Evolutionary conservation across 2,888 invertebrate species (phyloP), one percentile per base, ranked within the genome.

Genomic region (Portevinia maculata): DNA sequence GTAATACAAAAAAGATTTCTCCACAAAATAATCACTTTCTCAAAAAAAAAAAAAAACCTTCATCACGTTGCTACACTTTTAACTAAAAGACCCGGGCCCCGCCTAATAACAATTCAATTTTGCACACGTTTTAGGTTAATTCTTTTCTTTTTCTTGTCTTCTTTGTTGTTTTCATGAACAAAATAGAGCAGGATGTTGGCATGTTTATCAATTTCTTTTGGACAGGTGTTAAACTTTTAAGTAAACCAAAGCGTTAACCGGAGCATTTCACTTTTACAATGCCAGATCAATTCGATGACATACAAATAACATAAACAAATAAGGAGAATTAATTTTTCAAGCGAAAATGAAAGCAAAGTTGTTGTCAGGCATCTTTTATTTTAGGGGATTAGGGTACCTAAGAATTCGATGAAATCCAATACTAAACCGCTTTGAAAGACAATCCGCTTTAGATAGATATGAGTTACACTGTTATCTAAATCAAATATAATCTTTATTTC

Each of bases 321-420:
- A 46, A 32, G 13, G 9, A 4, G 30, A 64, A 44, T 37, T 41
- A 9, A 57, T 53, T 59, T 74, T 41, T 9, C 11, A 39, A 70
- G 64, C 81, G 70, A 81, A 81, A 81, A 81, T 70, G 76, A 81
- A 81, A 81, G 79, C 57, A 69, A 79, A 69, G 32, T 60, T 60
- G 65, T 34, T 73, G 73, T n/a, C n/a, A n/a, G n/a, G n/a, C n/a
- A n/a, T n/a, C n/a, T n/a, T n/a, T n/a, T n/a, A n/a, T n/a, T n/a
- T n/a, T n/a, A n/a, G n/a, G n/a, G n/a, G n/a, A n/a, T n/a, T n/a
- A n/a, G n/a, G 17, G 5, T 75, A 76, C 76, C 76, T 65, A 60
- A 55, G 39, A 41, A 39, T 1, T 21, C 17, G 39, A 13, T 37
- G 1, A 7, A 34, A 50, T 30, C 24, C 57, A 70, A 6, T 3